Evolutionary conservation across 2,797 vertebrate genomes (phyloP).

Genomic region (Prunella strophiata): DNA sequence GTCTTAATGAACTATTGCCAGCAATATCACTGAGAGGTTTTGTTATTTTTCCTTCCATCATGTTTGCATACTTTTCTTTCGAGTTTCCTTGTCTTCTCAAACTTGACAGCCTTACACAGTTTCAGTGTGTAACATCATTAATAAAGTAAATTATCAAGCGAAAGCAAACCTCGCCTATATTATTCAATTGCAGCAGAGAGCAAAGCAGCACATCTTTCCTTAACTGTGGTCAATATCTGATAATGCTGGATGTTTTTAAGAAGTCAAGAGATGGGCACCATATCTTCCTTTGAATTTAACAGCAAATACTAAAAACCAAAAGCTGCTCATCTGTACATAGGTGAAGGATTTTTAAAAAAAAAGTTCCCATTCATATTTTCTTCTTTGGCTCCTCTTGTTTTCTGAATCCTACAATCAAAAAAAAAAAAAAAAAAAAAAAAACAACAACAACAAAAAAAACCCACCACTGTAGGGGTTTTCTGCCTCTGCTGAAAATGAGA

Average conservation of each 20-base stretch:
- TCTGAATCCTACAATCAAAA: not conserved
- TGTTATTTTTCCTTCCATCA: not conserved
- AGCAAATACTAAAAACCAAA: not conserved
- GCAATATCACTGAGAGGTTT: not conserved
- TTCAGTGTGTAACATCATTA: not conserved
- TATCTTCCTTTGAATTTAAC: not conserved
- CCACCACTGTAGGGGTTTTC: not conserved
- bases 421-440: no score
- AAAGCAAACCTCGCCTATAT: not conserved
- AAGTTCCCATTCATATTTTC: not conserved
- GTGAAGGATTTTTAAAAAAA: not conserved
- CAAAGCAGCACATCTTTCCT: not conserved
- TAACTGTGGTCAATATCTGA: not conserved
- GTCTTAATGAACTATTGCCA: not conserved
- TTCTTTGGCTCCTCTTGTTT: not conserved
- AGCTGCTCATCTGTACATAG: not conserved
- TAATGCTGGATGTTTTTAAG: not conserved
- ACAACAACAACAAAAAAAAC: not conserved
- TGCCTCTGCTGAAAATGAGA: not conserved
- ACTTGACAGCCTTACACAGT: not conserved
- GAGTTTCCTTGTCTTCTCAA: not conserved
- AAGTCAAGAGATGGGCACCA: not conserved
- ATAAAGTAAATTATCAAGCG: not conserved
- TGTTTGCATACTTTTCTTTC: not conserved
- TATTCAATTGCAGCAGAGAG: not conserved